Evolutionary conservation across 92 coral and sea anemone genomes (phyloP), one percentile per base, ranked within the genome.

Genomic region (Isaurus tuberculatus): DNA sequence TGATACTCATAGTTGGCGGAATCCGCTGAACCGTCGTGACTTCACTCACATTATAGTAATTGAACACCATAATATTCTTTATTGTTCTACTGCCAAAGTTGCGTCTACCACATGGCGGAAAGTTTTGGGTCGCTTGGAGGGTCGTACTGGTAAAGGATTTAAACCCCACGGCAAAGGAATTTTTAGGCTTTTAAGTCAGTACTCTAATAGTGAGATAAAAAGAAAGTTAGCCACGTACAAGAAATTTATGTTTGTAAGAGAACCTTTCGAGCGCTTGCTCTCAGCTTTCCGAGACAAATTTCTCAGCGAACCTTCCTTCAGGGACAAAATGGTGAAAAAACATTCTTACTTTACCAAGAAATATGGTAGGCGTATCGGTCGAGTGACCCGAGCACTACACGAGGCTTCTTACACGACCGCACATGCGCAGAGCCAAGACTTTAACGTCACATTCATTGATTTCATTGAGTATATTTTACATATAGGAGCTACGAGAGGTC

Each of bases 231-330:
- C 40, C 3, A 70, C 88, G 15, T 58, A 88, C 83, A 84, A 61
- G 25, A 88, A 88, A 58, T 84, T 84, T 61, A 49, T 84, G 26
- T 84, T 88, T 65, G 91, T 88, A 17, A 83, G 91, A 37, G 91
- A 88, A 29, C 91, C 91, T 9, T 88, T 88, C 37, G 85, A 88
- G 51, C 81, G 91, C 46, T 33, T 88, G 46, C 75, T 88, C 8
- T 88, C 88, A 5, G 91, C 77, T 65, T 88, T 78, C 40, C 33
- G 53, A 63, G 91, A 88, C 64, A 88, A 84, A 51, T 88, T 88
- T 55, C 78, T 78, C 53, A 87, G 88, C 36, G 70, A 77, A 29
- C 70, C 70, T 36, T 58, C 53, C 5, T 77, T 77, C 58, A 58
- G 46, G 25, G 70, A 77, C 37, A 77, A 34, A 65, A 77, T 77